These are phyloP conservation scores for Melanotaenia pygmaea DNA, from an alignment of 2,797 vertebrate species.

Conservation along the genomic window DNA sequence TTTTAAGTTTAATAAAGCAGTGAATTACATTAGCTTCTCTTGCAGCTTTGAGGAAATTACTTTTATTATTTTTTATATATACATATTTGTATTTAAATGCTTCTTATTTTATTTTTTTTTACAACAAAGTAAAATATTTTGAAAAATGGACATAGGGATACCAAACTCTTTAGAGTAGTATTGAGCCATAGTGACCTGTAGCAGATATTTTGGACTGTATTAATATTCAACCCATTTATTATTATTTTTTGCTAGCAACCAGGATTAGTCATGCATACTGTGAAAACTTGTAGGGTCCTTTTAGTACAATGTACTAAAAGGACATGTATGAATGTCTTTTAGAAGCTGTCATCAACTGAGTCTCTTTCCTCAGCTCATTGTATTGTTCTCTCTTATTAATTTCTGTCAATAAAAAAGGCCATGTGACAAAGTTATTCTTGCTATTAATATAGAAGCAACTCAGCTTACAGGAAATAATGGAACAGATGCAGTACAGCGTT, in stretches of 20 bases:
- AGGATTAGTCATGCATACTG: too few relatives aligned
- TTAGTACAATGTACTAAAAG: not conserved
- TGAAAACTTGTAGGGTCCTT: too few relatives aligned
- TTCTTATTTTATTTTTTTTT: not conserved
- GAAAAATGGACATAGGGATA: not conserved
- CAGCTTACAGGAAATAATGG: too few relatives aligned
- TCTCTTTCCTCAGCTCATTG: not conserved
- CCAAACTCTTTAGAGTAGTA: not conserved
- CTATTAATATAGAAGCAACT: too few relatives aligned
- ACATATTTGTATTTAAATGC: not conserved
- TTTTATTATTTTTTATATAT: not conserved
- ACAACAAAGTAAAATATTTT: not conserved
- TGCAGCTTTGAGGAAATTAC: too few relatives aligned
- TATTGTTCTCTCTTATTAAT: not conserved
- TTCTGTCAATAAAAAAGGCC: not conserved
- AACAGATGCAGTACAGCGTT: not conserved
- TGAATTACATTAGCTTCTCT: not conserved
- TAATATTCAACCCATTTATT: too few relatives aligned
- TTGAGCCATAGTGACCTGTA: not conserved
- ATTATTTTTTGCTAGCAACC: too few relatives aligned
- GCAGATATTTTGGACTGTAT: too few relatives aligned
- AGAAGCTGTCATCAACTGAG: not conserved
- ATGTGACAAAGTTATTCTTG: too few relatives aligned
- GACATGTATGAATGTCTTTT: not conserved
- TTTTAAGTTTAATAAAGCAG: not conserved